Conservation (phyloP, 2,113 vertebrate species). For the Deroptyus accipitrinus region DNA sequence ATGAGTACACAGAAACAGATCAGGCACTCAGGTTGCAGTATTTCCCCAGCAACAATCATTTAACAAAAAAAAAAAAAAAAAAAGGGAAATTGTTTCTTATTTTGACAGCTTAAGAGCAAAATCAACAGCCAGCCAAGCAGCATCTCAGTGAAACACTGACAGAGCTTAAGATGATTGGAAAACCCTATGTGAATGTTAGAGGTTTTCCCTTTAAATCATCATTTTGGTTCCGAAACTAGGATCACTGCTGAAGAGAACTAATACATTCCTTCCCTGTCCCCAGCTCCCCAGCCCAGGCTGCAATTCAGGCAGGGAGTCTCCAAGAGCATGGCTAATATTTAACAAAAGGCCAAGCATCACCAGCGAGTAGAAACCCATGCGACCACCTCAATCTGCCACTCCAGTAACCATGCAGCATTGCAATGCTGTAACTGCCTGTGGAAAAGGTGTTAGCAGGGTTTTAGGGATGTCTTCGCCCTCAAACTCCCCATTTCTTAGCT, state of each 20-base stretch:
- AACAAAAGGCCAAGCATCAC: slow-evolving; percentile 46
- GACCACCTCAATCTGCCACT: background rate
- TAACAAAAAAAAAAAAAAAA: background rate
- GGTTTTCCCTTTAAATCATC: background rate
- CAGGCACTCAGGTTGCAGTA: background rate
- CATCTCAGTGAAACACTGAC: background rate
- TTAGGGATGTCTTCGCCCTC: background rate
- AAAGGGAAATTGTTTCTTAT: background rate
- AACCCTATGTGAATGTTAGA: background rate
- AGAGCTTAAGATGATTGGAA: background rate
- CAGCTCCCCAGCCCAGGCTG: background rate
- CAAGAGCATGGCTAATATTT: slow-evolving; percentile 52
- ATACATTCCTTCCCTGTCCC: background rate
- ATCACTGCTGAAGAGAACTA: background rate
- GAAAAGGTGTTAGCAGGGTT: background rate
- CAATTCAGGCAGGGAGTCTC: slow-evolving; percentile 22
- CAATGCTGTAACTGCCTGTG: background rate
- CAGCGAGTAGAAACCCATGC: background rate
- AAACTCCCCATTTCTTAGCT: background rate
- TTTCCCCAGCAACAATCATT: background rate
- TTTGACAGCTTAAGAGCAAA: background rate
- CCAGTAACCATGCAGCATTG: background rate
- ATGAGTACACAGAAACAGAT: background rate
- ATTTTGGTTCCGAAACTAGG: background rate
- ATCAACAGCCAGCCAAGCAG: background rate